Conservation (phyloP, 2,113 vertebrate species). For the Strix aluco region DNA sequence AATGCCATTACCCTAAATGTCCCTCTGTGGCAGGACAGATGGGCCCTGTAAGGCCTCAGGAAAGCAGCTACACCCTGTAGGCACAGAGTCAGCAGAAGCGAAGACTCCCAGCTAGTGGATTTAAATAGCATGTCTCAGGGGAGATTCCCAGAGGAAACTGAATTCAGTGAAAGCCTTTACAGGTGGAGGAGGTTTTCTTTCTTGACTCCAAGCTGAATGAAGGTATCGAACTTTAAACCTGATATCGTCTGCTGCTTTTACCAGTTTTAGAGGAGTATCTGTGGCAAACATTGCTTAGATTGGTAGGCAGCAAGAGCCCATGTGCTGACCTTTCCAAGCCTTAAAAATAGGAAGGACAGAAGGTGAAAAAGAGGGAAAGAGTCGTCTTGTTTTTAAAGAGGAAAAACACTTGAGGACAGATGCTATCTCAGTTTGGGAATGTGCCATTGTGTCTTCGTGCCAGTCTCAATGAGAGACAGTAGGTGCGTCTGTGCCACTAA, state of each 20-base stretch:
- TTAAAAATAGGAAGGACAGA: background rate
- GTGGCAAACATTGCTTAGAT: background rate
- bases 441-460: background rate
- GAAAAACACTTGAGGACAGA: background rate
- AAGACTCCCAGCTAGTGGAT: background rate
- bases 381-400: background rate
- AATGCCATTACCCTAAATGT: background rate
- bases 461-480: background rate
- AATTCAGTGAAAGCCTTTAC: background rate
- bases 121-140: background rate
- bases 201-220: background rate
- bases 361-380: background rate
- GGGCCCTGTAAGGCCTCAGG: background rate
- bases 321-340: background rate
- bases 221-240: background rate
- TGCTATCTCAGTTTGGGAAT: background rate
- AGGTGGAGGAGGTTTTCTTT: background rate
- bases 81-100: background rate
- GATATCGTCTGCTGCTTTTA: background rate
- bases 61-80: background rate
- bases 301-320: background rate
- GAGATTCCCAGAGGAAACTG: background rate
- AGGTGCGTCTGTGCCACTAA: background rate
- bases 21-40: background rate
- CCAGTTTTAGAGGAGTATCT: background rate